Evolutionary conservation across 2,888 invertebrate genomes (phyloP).

Genomic region (Pseudanteris insignis): DNA sequence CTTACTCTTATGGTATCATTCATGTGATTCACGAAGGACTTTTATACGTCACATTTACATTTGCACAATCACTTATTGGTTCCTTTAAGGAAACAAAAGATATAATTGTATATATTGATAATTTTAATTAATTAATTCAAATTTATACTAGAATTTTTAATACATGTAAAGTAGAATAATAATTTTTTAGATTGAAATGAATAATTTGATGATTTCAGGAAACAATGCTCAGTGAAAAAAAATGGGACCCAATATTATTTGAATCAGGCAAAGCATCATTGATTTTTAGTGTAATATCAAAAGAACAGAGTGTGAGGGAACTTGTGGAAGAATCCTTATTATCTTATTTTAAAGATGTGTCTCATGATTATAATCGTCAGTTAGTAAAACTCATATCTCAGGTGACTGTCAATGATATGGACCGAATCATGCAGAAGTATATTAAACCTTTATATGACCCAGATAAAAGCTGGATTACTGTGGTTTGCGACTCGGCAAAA

Average conservation of each 20-base stretch:
- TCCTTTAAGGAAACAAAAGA: too few species aligned
- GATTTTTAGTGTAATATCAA: conserved; percentile 81
- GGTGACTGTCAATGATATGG: conserved; percentile 73
- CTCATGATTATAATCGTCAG: conserved; percentile 75
- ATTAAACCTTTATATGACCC: conserved; percentile 75
- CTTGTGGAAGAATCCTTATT: conserved; percentile 78
- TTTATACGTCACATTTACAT: too few species aligned
- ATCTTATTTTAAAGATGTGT: conserved; percentile 76
- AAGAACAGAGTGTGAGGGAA: conserved; percentile 81
- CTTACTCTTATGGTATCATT: too few species aligned
- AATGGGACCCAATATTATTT: conserved; percentile 77
- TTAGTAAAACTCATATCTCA: conserved; percentile 74
- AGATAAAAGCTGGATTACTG: conserved; percentile 71
- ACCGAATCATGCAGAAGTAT: conserved; percentile 77
- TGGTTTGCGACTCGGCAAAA: conserved; percentile 83
- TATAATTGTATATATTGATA: too few species aligned
- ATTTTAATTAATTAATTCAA: too few species aligned
- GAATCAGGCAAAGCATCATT: conserved; percentile 86
- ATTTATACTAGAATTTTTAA: too few species aligned
- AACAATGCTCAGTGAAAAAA: too few species aligned
- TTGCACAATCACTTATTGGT: too few species aligned
- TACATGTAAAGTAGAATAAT: too few species aligned
- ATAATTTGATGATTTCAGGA: too few species aligned
- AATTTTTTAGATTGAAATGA: too few species aligned
- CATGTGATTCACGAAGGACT: too few species aligned